phyloP scores from a whole-genome alignment of 2,888 invertebrate species.

The Linnaemya tessellans region DNA sequence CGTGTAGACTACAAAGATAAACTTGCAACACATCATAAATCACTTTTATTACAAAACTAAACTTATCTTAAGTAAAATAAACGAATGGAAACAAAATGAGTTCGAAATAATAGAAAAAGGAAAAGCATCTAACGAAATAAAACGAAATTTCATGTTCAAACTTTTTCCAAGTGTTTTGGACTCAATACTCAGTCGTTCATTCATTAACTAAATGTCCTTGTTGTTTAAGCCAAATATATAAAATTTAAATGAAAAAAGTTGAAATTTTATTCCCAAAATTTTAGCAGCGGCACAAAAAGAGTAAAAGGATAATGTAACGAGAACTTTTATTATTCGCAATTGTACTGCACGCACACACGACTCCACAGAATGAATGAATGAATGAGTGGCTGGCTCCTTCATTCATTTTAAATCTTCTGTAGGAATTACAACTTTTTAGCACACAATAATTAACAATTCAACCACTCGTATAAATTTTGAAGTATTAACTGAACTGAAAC shows the following conservation, averaged over 20 bases:
- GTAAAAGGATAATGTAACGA: slow-evolving; percentile 17
- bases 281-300: slow-evolving; percentile 13
- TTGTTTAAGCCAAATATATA: slow-evolving; percentile 32
- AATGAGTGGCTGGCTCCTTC: slow-evolving; percentile 19
- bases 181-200: slow-evolving; percentile 66
- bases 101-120: slow-evolving; percentile 26
- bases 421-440: slow-evolving; percentile 74
- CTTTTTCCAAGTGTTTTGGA: slow-evolving; percentile 48
- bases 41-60: slow-evolving; percentile 70
- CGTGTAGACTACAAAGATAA: slow-evolving; percentile 46
- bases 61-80: slow-evolving; percentile 63
- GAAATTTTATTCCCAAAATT: slow-evolving; percentile 52
- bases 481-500: slow-evolving; percentile 67
- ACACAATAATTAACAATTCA: slow-evolving; percentile 74
- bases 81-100: slow-evolving; percentile 36
- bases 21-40: slow-evolving; percentile 71
- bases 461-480: slow-evolving; percentile 72
- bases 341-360: background rate
- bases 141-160: slow-evolving; percentile 56
- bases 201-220: slow-evolving; percentile 66
- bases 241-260: slow-evolving; percentile 21
- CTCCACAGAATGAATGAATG: background rate
- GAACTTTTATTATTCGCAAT: slow-evolving; percentile 25
- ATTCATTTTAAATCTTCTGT: slow-evolving; percentile 69
- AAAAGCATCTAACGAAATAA: slow-evolving; percentile 43